phyloP scores from a whole-genome alignment of 2,797 vertebrate species.

The Falco rusticolus region DNA sequence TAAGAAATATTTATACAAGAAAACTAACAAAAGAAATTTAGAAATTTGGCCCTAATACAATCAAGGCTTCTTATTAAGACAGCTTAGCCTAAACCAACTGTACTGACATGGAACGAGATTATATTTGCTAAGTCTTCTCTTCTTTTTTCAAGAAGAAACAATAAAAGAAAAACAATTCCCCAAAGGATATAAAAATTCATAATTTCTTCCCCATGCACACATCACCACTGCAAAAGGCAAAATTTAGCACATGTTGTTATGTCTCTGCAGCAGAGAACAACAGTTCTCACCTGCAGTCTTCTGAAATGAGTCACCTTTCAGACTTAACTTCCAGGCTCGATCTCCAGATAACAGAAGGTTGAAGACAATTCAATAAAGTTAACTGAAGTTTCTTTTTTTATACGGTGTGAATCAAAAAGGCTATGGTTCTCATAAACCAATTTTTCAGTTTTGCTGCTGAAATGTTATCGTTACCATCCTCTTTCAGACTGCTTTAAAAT shows the following conservation, averaged over 20 bases:
- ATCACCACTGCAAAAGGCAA: background rate
- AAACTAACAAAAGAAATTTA: background rate
- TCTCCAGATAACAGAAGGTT: background rate
- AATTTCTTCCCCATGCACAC: background rate
- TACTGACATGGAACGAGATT: background rate
- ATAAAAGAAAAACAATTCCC: background rate
- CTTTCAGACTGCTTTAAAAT: background rate
- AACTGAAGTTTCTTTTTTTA: background rate
- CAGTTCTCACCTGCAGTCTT: background rate
- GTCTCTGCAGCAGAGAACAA: background rate
- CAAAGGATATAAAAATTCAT: background rate
- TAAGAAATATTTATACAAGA: conserved; percentile 2
- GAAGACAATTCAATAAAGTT: background rate
- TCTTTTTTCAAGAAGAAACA: background rate
- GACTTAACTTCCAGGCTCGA: background rate
- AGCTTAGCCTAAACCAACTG: background rate
- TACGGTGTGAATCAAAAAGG: background rate
- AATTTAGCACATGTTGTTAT: background rate
- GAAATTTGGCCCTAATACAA: background rate
- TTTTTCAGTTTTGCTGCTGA: background rate
- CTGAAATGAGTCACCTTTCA: background rate
- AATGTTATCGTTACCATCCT: background rate
- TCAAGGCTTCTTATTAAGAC: background rate
- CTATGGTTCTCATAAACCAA: background rate
- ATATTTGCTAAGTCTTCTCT: background rate